Evolutionary conservation across 2,113 vertebrate species (phyloP), one percentile per base, ranked within the genome.

Genomic region (Cavia aperea): DNA sequence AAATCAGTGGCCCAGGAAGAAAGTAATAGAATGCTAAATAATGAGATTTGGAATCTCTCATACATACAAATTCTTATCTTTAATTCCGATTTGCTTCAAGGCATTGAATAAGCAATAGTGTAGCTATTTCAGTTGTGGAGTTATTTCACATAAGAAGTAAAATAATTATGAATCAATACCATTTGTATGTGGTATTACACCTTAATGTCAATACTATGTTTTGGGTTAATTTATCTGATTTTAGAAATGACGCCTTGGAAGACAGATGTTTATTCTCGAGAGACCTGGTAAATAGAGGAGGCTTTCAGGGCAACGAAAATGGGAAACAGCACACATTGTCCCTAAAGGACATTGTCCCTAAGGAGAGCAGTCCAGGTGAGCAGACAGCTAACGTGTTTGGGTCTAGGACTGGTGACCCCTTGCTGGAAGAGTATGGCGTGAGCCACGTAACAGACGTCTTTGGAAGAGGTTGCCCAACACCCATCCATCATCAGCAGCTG

Each of bases 111-210:
- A 88, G 16, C 13, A 58, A 18, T 31, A 18, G 0, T 29, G 24
- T 8, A 54, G 3, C 0, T 60, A 75, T 60, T 93, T 18, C 4
- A 73, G 29, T 56, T 14, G 4, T 49, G 3, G 36, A 18, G 39
- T 77, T 75, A 89, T 78, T 93, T 89, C 83, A 86, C 19, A 43
- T 43, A 86, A 29, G 1, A 94, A 79, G 1, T 58, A 91, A 92
- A 92, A 63, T 88, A 75, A 33, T 56, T 23, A 54, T 77, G 12
- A 58, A 36, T 66, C n/a, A 65, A 78, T 4, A 68, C 68, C 2
- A 54, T 65, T 31, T n/a, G 14, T 36, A 29, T 68, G 16, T 24
- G 15, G 11, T 51, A 23, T 13, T 62, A 9, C 51, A 36, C 7
- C 5, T 7, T 62, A 65, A 15, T 33, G n/a, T 79, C 10, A 82